These are phyloP conservation scores for Rotaria macrura DNA, from an alignment of 2,888 invertebrate genomes.

Conservation along the genomic window DNA sequence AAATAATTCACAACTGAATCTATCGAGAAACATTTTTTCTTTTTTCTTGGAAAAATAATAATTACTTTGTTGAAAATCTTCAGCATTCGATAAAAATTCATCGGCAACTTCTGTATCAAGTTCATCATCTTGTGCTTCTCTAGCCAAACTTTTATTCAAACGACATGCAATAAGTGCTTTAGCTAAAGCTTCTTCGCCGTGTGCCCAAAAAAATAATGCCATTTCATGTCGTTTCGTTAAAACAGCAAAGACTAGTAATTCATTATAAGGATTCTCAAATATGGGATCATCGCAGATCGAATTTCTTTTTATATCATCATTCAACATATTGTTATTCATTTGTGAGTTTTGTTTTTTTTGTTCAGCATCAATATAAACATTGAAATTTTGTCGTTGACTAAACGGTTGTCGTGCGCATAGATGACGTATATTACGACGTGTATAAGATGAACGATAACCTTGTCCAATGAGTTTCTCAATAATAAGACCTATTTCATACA, in stretches of 20 bases:
- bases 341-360: not conserved
- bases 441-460: slow-evolving; percentile 45
- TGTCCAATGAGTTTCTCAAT: slow-evolving; percentile 97
- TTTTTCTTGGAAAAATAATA: no score
- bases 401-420: not conserved
- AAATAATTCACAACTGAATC: no score
- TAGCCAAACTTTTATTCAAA: slow-evolving; percentile 89
- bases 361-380: not conserved
- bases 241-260: slow-evolving; percentile 84
- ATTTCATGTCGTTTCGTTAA: slow-evolving; percentile 89
- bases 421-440: not conserved
- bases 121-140: slow-evolving; percentile 92
- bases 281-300: not conserved
- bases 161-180: slow-evolving; percentile 54
- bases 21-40: no score
- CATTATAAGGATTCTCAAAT: slow-evolving; percentile 73
- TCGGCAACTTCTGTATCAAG: slow-evolving; percentile 91
- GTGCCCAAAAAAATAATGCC: slow-evolving; percentile 96
- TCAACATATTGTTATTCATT: not conserved
- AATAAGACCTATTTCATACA: slow-evolving; percentile 88
- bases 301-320: not conserved
- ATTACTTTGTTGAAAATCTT: slow-evolving; percentile 54
- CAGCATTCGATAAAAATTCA: slow-evolving; percentile 75
- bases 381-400: not conserved
- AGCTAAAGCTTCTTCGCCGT: slow-evolving; percentile 52